Evolutionary conservation across 2,888 invertebrate species (phyloP).

Genomic region (Drosophila neutralis): DNA sequence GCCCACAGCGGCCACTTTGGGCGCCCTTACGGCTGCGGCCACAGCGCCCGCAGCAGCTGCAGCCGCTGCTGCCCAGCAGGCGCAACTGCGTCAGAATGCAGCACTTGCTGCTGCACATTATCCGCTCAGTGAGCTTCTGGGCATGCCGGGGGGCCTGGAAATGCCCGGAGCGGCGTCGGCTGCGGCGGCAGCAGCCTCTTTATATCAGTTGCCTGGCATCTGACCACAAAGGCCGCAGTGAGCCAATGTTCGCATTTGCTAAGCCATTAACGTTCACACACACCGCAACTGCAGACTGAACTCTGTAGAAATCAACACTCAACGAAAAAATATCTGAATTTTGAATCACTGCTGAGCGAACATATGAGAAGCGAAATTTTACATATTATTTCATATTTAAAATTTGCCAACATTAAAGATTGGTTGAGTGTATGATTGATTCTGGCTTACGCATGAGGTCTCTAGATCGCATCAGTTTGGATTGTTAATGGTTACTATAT

Average conservation of each 20-base stretch:
- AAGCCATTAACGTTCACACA: conserved; percentile 12
- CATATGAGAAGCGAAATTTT: not conserved
- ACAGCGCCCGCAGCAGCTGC: conserved; percentile 64
- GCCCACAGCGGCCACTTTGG: conserved; percentile 59
- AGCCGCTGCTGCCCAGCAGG: conserved; percentile 80
- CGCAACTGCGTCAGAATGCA: conserved; percentile 78
- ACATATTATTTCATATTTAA: not conserved
- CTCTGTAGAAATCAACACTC: not conserved
- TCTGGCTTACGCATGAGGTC: not conserved
- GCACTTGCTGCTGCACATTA: conserved; percentile 86
- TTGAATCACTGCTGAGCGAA: not conserved
- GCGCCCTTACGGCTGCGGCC: conserved; percentile 84
- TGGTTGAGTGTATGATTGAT: not conserved
- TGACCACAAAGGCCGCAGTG: conserved; percentile 86
- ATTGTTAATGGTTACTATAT: conserved; percentile 1
- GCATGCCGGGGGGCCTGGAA: conserved; percentile 89
- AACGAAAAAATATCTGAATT: not conserved
- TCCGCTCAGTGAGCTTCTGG: conserved; percentile 90
- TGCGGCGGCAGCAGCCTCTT: conserved; percentile 85
- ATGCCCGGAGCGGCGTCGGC: conserved; percentile 85
- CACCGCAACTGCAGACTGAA: not conserved
- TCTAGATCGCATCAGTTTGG: not conserved
- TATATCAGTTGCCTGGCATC: conserved; percentile 90
- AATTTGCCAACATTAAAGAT: not conserved
- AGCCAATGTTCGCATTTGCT: conserved; percentile 23